phyloP scores from a whole-genome alignment of 1,140 invertebrate species.

The Thrips palmi region DNA sequence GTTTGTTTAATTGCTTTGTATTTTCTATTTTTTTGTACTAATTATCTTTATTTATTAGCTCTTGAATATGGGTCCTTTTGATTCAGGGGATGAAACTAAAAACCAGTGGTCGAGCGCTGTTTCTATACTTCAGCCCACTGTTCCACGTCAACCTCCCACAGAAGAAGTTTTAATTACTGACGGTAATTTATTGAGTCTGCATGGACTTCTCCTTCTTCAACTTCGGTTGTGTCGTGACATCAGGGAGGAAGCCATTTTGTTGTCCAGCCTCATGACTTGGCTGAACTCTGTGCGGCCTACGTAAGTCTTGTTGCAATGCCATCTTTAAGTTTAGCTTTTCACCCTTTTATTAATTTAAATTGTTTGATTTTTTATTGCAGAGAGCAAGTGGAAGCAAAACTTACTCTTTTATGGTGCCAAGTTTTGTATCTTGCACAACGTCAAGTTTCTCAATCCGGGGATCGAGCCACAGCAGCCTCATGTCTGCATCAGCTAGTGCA shows the following conservation, averaged over 20 bases:
- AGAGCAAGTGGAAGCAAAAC: slow-evolving; percentile 33
- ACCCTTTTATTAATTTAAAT: slow-evolving; percentile 10
- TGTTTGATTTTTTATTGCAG: slow-evolving; percentile 22
- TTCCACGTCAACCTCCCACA: slow-evolving; percentile 24
- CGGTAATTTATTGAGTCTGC: slow-evolving; percentile 26
- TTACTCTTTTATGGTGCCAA: slow-evolving; percentile 37
- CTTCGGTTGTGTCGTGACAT: slow-evolving; percentile 22
- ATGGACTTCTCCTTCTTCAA: slow-evolving; percentile 27
- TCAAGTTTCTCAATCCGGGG: slow-evolving; percentile 28
- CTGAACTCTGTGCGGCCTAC: slow-evolving; percentile 27
- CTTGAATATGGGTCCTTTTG: slow-evolving; percentile 7
- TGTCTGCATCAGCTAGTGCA: slow-evolving; percentile 27
- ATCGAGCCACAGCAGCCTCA: slow-evolving; percentile 23
- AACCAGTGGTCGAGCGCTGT: slow-evolving; percentile 27
- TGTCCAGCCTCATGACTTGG: slow-evolving; percentile 28
- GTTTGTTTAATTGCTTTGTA: slow-evolving; percentile 15
- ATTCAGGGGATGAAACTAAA: slow-evolving; percentile 6
- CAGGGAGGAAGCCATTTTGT: slow-evolving; percentile 26
- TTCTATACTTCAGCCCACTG: slow-evolving; percentile 23
- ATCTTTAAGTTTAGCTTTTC: slow-evolving; percentile 4
- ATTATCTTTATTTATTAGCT: slow-evolving; percentile 3
- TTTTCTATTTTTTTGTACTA: slow-evolving; percentile 1
- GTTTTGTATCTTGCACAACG: slow-evolving; percentile 29
- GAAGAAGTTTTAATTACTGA: slow-evolving; percentile 25
- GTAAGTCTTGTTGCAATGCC: slow-evolving; percentile 20